Conservation (phyloP, 2,888 invertebrate species). For the Pyralis farinalis region DNA sequence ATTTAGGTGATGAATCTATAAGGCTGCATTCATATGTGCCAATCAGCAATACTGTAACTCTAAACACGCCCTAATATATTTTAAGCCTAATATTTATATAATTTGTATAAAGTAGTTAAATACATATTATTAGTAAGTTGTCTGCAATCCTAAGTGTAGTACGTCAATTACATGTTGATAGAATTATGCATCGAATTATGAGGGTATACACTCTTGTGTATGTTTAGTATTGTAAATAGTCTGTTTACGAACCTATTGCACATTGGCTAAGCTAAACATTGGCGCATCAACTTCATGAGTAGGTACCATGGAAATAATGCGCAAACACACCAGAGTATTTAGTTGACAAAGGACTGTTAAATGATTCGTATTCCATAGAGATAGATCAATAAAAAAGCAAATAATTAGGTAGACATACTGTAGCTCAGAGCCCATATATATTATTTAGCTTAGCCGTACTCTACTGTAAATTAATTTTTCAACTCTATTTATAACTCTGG, state of each 20-base stretch:
- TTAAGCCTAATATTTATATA: no score
- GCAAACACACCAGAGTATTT: no score
- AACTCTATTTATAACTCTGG: slow-evolving; percentile 31
- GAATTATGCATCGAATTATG: slow-evolving; percentile 3
- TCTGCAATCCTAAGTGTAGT: slow-evolving; percentile 15
- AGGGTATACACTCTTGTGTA: background rate
- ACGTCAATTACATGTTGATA: slow-evolving; percentile 17
- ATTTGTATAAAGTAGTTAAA: slow-evolving; percentile 6
- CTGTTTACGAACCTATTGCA: slow-evolving; percentile 21
- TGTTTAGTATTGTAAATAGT: slow-evolving; percentile 39
- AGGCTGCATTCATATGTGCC: background rate
- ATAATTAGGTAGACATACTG: no score
- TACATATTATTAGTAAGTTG: background rate
- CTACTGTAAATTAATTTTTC: slow-evolving; percentile 29
- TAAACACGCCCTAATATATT: background rate
- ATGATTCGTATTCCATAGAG: no score
- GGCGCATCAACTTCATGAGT: no score
- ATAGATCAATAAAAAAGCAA: no score
- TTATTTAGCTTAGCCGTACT: no score
- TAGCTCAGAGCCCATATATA: no score
- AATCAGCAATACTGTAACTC: background rate
- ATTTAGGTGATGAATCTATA: no score
- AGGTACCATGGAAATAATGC: no score
- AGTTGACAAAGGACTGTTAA: no score
- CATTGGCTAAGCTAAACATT: no score